These are phyloP conservation scores for Girardinus metallicus DNA, from an alignment of 2,797 vertebrate species.

Conservation along the genomic window DNA sequence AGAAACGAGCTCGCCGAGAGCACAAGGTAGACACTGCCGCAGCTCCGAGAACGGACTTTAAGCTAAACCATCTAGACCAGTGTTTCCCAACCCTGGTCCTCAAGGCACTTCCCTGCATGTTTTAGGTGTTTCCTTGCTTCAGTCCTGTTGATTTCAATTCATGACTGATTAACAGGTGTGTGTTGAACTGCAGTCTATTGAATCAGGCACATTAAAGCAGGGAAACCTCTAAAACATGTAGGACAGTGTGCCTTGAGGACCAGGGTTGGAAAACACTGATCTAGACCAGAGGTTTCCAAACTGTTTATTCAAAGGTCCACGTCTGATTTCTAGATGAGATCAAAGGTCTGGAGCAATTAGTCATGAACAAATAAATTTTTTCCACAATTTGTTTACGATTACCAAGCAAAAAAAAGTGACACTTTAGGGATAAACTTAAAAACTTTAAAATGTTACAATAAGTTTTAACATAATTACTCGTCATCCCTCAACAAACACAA, in stretches of 20 bases:
- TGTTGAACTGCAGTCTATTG: no score
- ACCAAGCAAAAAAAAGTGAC: background rate
- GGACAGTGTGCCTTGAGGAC: no score
- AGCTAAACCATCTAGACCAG: background rate
- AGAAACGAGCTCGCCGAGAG: slow-evolving; percentile 93
- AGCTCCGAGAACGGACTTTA: background rate
- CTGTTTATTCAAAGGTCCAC: background rate
- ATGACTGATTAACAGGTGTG: no score
- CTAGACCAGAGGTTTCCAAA: background rate
- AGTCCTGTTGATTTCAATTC: no score
- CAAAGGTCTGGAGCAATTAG: background rate
- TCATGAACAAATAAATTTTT: background rate
- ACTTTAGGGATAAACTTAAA: background rate
- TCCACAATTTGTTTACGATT: background rate
- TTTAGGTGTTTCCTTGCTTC: no score
- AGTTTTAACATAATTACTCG: background rate
- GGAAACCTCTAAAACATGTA: no score
- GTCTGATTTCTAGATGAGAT: background rate
- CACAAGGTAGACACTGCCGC: slow-evolving; percentile 85
- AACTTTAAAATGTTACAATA: background rate
- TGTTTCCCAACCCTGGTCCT: no score
- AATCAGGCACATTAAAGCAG: no score
- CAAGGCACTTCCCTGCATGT: no score
- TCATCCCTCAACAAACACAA: background rate
- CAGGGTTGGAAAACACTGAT: no score